Conservation (phyloP, 2,888 invertebrate species). For the Xanthia togata region DNA sequence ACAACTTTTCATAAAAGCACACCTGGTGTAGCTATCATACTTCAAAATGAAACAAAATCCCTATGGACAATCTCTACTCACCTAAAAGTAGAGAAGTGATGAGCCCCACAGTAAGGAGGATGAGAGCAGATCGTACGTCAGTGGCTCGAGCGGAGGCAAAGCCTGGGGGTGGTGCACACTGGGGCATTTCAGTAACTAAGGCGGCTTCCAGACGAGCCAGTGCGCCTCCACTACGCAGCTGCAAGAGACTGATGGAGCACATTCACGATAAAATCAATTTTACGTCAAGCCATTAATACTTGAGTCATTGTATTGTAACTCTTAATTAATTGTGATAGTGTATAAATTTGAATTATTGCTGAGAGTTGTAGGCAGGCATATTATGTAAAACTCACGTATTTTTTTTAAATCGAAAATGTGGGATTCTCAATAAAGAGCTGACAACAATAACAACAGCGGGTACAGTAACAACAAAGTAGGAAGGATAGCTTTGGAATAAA, state of each 20-base stretch:
- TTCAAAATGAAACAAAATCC: neutral
- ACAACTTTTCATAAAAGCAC: neutral
- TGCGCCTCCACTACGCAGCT: conserved; percentile 82
- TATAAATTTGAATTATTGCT: neutral
- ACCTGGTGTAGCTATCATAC: neutral
- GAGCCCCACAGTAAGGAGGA: conserved; percentile 87
- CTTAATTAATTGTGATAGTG: neutral
- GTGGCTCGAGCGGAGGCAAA: conserved; percentile 91
- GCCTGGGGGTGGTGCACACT: conserved; percentile 88
- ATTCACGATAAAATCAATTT: neutral
- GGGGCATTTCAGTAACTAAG: conserved; percentile 88
- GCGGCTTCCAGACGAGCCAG: conserved; percentile 81
- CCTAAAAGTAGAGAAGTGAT: conserved; percentile 78
- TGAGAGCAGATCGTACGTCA: conserved; percentile 91
- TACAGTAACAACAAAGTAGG: neutral
- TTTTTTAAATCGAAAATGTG: neutral
- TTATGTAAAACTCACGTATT: neutral
- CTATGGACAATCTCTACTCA: conserved; percentile 47
- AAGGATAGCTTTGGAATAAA: neutral
- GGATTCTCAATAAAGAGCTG: neutral
- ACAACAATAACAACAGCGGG: neutral
- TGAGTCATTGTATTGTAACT: neutral
- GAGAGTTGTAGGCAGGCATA: neutral
- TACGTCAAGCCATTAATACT: neutral
- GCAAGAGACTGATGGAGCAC: conserved; percentile 72